Evolutionary conservation across 2,797 vertebrate species (phyloP).

Genomic region (Sebastolobus altivelis): DNA sequence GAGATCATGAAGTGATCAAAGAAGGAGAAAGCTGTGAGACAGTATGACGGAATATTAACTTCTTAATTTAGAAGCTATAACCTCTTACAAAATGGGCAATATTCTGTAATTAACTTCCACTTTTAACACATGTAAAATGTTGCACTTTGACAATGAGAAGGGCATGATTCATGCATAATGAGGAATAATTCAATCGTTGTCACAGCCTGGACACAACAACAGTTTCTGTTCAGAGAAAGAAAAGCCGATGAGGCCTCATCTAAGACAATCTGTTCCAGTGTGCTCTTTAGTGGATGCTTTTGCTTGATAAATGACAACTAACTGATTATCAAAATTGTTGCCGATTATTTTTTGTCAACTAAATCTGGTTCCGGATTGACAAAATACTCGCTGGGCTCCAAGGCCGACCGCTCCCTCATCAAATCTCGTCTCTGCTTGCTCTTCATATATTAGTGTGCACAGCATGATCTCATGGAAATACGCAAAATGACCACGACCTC

Average conservation of each 20-base stretch:
- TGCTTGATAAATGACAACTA: too few relatives aligned
- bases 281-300: neutral
- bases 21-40: neutral
- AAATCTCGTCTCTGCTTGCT: neutral
- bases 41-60: neutral
- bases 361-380: neutral
- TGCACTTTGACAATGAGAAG: neutral
- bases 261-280: neutral
- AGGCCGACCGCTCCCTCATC: neutral
- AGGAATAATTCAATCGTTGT: neutral
- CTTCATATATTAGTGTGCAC: too few relatives aligned
- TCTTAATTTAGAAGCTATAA: neutral
- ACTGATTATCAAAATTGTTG: too few relatives aligned
- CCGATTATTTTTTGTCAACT: neutral
- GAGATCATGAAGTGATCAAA: neutral
- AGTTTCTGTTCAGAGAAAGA: neutral
- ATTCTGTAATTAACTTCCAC: neutral
- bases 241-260: neutral
- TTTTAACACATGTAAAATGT: neutral
- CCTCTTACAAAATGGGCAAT: neutral
- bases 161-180: neutral
- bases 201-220: neutral
- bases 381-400: neutral
- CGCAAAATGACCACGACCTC: too few relatives aligned
- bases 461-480: too few relatives aligned